Percentiles rank a stretch among this genome's conserved stretches.
phyloP scores from a whole-genome alignment of 2,797 vertebrate species.

The Psittacula echo region DNA sequence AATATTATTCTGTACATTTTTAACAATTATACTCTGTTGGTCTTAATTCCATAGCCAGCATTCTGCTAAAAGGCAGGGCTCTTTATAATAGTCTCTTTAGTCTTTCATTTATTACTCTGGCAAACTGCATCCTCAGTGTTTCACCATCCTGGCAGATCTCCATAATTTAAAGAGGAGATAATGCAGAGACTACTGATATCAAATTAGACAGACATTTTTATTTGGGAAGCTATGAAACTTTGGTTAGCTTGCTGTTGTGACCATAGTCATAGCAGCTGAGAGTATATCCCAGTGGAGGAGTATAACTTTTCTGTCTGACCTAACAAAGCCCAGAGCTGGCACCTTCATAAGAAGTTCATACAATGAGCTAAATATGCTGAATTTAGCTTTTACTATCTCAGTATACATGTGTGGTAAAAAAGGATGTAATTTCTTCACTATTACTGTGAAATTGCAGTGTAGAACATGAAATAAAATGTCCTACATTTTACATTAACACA shows the following conservation, averaged over 20 bases:
- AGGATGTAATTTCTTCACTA: background rate
- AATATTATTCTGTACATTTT: background rate
- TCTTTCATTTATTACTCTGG: background rate
- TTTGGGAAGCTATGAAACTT: background rate
- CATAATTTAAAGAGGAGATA: background rate
- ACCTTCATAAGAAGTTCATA: background rate
- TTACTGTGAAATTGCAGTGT: background rate
- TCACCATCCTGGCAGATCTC: background rate
- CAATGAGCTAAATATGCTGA: background rate
- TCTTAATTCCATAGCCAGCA: background rate
- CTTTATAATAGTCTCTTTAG: background rate
- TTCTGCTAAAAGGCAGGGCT: background rate
- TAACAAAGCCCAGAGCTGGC: background rate
- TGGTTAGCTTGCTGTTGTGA: background rate
- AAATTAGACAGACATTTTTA: conserved; percentile 1
- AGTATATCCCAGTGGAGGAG: background rate
- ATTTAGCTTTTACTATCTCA: background rate
- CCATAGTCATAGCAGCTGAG: background rate
- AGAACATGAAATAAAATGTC: background rate
- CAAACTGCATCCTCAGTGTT: background rate
- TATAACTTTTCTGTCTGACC: conserved; percentile 26
- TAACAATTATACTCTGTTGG: background rate
- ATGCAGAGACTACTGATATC: background rate
- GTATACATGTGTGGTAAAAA: background rate
- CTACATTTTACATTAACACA: background rate